These are phyloP conservation scores for Gracilinanus agilis DNA, from an alignment of 2,113 vertebrate species.

Conservation along the genomic window DNA sequence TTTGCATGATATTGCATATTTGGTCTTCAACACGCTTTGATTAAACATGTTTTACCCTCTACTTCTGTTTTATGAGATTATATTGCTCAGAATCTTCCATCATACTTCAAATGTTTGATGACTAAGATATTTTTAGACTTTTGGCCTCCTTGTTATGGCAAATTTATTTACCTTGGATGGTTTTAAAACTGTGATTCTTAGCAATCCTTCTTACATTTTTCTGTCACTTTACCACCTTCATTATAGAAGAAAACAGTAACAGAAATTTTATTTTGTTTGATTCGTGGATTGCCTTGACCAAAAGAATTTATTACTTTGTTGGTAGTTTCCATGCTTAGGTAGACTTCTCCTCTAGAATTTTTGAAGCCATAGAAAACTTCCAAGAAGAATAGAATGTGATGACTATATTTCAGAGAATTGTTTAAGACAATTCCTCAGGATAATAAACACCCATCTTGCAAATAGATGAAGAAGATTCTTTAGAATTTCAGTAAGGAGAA, in stretches of 20 bases:
- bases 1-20: not conserved
- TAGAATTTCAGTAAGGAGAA: too few species aligned
- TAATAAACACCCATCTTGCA: not conserved
- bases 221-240: not conserved
- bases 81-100: not conserved
- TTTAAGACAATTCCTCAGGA: not conserved
- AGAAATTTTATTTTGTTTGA: not conserved
- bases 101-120: not conserved
- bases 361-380: not conserved
- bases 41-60: not conserved
- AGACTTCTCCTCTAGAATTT: not conserved
- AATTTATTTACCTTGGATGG: not conserved
- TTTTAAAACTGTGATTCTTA: not conserved
- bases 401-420: not conserved
- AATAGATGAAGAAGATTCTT: too few species aligned
- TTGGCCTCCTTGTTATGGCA: not conserved
- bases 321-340: not conserved
- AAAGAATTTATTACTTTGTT: not conserved
- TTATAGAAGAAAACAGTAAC: not conserved
- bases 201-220: not conserved
- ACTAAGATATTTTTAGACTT: not conserved
- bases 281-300: not conserved
- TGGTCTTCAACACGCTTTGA: not conserved
- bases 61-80: not conserved
- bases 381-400: not conserved